Evolutionary conservation across 2,113 vertebrate genomes (phyloP).

Genomic region (Stercorarius parasiticus): DNA sequence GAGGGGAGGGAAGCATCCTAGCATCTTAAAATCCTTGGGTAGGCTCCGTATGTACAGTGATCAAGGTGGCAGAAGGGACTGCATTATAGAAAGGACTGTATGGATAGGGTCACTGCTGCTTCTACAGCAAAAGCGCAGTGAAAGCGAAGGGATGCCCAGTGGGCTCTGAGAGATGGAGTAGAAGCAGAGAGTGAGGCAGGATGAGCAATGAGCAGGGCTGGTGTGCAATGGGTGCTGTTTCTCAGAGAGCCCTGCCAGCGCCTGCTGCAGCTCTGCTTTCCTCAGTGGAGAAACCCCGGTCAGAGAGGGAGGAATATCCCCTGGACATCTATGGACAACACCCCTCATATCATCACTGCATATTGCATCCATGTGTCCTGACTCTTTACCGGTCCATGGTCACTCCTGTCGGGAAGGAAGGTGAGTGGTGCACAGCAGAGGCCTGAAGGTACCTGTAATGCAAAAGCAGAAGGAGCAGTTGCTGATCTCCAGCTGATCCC

Average conservation of each 20-base stretch:
- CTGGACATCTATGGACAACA: not conserved
- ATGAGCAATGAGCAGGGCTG: not conserved
- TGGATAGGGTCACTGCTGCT: not conserved
- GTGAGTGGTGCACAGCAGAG: not conserved
- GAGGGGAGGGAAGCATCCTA: not conserved
- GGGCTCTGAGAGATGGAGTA: too few relatives aligned
- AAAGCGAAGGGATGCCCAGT: not conserved
- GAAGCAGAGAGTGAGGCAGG: not conserved
- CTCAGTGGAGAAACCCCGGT: rapidly evolving
- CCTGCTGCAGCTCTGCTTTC: not conserved
- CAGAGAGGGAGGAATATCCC: not conserved
- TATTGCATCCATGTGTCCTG: rapidly evolving
- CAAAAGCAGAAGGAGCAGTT: not conserved
- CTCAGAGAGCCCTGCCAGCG: not conserved
- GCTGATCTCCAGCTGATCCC: not conserved
- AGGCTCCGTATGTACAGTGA: not conserved
- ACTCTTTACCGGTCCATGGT: not conserved
- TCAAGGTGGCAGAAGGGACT: not conserved
- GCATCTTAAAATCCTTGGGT: not conserved
- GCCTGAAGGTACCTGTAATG: not conserved
- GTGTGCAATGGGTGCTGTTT: not conserved
- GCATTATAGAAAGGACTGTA: not conserved
- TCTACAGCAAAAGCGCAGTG: not conserved
- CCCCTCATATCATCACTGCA: not conserved
- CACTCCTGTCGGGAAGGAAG: rapidly evolving